phyloP scores from a whole-genome alignment of 2,888 invertebrate species.

The Rhingia rostrata region DNA sequence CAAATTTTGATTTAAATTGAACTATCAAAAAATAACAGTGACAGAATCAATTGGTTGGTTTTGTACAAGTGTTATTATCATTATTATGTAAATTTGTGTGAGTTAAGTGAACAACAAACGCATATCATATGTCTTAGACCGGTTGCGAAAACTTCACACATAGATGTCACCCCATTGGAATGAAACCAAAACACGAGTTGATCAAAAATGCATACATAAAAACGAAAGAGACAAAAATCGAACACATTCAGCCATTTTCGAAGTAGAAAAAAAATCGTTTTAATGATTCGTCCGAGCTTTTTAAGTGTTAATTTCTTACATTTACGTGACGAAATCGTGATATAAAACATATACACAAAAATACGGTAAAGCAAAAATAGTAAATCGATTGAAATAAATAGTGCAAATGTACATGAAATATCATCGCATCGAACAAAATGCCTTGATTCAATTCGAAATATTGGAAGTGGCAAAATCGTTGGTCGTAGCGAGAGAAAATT shows the following conservation, averaged over 20 bases:
- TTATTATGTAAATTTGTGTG: too few species aligned
- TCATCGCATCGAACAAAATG: slow-evolving; percentile 10
- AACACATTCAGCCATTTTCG: slow-evolving; percentile 44
- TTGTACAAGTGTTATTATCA: too few species aligned
- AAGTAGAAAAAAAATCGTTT: slow-evolving; percentile 54
- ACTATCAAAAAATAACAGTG: too few species aligned
- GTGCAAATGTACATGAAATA: background rate
- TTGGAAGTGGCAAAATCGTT: slow-evolving; percentile 33
- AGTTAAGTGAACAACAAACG: too few species aligned
- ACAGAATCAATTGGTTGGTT: too few species aligned
- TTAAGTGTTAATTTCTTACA: slow-evolving; percentile 47
- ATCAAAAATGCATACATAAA: slow-evolving; percentile 34
- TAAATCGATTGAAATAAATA: slow-evolving; percentile 9
- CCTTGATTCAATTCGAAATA: slow-evolving; percentile 3
- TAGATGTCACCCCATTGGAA: slow-evolving; percentile 12
- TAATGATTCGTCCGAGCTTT: slow-evolving; percentile 52
- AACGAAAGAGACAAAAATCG: slow-evolving; percentile 46
- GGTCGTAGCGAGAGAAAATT: slow-evolving; percentile 46
- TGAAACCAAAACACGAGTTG: slow-evolving; percentile 24
- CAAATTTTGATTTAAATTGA: too few species aligned
- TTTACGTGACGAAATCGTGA: slow-evolving; percentile 42
- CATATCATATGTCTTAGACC: too few species aligned
- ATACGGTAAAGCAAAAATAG: slow-evolving; percentile 5
- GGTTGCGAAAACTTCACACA: background rate
- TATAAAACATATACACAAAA: slow-evolving; percentile 27